Base-by-base conservation (phyloP, 2,888 invertebrate species). In the Clunio marinus region DNA sequence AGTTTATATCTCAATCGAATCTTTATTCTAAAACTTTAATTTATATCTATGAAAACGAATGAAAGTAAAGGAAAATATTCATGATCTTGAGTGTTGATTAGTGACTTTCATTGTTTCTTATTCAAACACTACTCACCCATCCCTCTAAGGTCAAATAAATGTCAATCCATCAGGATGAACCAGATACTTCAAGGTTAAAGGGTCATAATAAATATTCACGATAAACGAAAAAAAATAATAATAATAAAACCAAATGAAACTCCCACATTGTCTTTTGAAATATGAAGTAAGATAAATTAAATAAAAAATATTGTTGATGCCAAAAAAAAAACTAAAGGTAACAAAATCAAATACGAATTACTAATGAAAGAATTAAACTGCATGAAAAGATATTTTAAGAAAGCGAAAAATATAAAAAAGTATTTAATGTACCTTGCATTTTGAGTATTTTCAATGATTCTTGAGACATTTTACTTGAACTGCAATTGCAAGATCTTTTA, bases 361-460 rank as follows among this genome's bases (percentile, higher is more conserved):
- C 37, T 62, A 62, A 62, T 41, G 20, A 62, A 62, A 62, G 37
- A 60, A 37, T 37, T 41, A 35, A 59, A 62, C 24, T 62, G 35
- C 63, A 63, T 63, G 46, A 51, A 45, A 15, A 45, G 8, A 24
- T 63, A 63, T 63, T 63, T 63, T 63, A 63, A 63, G 63, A 60
- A 59, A 60, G 63, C 46, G 63, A 41, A 59, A 62, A 62, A 62
- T n/a, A 57, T n/a, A 27, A 25, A 55, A 55, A 63, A 27, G 22
- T 27, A 63, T 63, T 63, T 37, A 63, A 63, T 63, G 37, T 63
- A 63, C 35, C 63, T 63, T 63, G 63, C 63, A 63, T 41, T 57
- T 63, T 63, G 63, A 63, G 63, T 63, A 24, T 63, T 63, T n/a
- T 17, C 25, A 13, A 27, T 15, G 45, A 63, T 45, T 63, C 45